Evolutionary conservation across 2,888 invertebrate species (phyloP).

Genomic region (Sphecodes monilicornis): DNA sequence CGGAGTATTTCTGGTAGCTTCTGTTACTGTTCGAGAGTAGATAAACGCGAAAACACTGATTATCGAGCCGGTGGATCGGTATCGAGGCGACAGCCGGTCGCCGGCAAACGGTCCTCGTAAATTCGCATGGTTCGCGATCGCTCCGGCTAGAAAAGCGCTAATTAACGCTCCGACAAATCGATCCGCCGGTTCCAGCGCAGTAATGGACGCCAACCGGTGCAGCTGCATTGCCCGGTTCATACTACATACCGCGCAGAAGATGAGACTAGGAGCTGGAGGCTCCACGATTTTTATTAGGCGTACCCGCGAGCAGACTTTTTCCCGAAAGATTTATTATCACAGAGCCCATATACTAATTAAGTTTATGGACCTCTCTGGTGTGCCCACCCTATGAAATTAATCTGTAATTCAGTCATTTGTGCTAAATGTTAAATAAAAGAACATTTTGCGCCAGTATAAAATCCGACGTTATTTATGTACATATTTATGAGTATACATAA

Average conservation of each 20-base stretch:
- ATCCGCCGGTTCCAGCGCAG: slow-evolving; percentile 32
- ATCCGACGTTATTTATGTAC: background rate
- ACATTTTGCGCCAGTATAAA: background rate
- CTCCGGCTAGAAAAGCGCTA: slow-evolving; percentile 40
- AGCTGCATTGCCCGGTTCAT: slow-evolving; percentile 15
- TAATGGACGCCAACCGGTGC: slow-evolving; percentile 42
- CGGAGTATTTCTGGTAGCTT: too few relatives aligned
- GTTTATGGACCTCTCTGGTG: background rate
- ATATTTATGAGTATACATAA: background rate
- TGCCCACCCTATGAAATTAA: background rate
- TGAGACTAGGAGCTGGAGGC: background rate
- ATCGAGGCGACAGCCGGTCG: slow-evolving; percentile 38
- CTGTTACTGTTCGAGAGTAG: too few relatives aligned
- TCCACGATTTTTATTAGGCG: background rate
- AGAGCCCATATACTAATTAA: background rate
- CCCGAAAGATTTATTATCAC: background rate
- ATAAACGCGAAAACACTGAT: slow-evolving; percentile 32
- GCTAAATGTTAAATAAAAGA: background rate
- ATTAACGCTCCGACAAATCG: slow-evolving; percentile 67
- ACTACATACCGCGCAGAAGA: background rate
- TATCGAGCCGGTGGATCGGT: slow-evolving; percentile 59
- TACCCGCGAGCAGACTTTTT: background rate
- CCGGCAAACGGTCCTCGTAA: slow-evolving; percentile 16
- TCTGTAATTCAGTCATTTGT: background rate
- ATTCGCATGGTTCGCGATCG: slow-evolving; percentile 8